Percentiles rank a stretch among this genome's conserved stretches.
These are phyloP conservation scores for Myanophis thanlyinensis DNA, from an alignment of 2,113 vertebrate genomes.

Conservation along the genomic window DNA sequence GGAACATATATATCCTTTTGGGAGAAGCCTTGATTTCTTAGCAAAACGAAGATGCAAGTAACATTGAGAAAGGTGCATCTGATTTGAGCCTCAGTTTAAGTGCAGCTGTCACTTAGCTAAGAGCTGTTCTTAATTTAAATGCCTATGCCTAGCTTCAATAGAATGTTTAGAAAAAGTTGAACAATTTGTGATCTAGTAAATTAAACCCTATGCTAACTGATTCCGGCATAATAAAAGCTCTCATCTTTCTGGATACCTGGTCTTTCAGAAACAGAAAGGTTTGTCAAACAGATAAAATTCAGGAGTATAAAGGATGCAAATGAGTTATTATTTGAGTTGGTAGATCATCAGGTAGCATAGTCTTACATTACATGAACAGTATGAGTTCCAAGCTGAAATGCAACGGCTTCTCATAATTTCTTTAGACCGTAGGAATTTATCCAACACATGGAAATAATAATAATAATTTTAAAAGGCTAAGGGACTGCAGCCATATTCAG, in stretches of 20 bases:
- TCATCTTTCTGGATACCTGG: neutral
- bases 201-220: neutral
- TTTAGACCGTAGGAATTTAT: neutral
- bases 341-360: neutral
- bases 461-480: neutral
- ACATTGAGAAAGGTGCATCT: neutral
- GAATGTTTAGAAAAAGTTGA: neutral
- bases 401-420: neutral
- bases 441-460: neutral
- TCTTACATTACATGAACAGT: neutral
- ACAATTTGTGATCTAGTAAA: neutral
- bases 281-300: neutral
- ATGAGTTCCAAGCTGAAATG: neutral
- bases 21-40: neutral
- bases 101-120: neutral
- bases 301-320: neutral
- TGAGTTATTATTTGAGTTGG: neutral
- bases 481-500: neutral
- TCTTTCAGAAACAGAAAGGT: neutral
- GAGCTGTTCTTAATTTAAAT: neutral
- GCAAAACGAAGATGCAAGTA: neutral
- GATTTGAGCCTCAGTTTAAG: neutral
- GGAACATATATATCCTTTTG: neutral
- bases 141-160: neutral
- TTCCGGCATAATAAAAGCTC: neutral